Base-by-base conservation (phyloP, 2,888 invertebrate genomes). In the Campoplex capitator region DNA sequence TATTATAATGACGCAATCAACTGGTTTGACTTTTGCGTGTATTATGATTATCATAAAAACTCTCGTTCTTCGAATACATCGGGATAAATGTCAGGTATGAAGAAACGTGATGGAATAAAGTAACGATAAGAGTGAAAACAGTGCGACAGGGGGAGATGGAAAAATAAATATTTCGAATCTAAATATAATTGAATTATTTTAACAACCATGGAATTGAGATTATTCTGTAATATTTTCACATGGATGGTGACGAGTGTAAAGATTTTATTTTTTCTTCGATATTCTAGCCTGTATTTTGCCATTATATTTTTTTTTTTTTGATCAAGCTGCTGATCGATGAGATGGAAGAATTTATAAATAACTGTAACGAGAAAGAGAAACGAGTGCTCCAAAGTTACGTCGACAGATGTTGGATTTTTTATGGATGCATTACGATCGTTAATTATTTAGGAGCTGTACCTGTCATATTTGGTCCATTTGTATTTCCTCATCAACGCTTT, bases 321-420 rank as follows among this genome's bases (percentile, higher is more conserved):
- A 48, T 11, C 6, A 42, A 71, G 71, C 8, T 71, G 32, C 45
- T 71, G 71, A 28, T 51, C 2, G 8, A 71, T 18, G 71, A 90
- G 7, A 74, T 91, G 87, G 89, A 90, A 35, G 70, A 48, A 8
- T 91, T 90, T 32, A 74, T 89, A 16, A 84, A 87, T 32, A 42
- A 13, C n/a, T 88, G 88, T 0, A 86, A 83, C 4, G 7, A 42
- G 0, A 51, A 58, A 13, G 88, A 90, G 16, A 68, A 56, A 51
- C 16, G n/a, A n/a, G 62, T 89, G 28, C 67, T 90, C 1, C 89
- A 91, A 75, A 83, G 88, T 45, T 91, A 90, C 70, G 70, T 90
- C 1, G 28, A 84, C 13, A 84, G 85, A 75, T 88, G 82, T 75
- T 51, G 80, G 74, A 16, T n/a, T 0, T 70, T 90, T n/a, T 89